Evolutionary conservation across 1,140 invertebrate species (phyloP).

Genomic region (Panagrolaimus sp.): DNA sequence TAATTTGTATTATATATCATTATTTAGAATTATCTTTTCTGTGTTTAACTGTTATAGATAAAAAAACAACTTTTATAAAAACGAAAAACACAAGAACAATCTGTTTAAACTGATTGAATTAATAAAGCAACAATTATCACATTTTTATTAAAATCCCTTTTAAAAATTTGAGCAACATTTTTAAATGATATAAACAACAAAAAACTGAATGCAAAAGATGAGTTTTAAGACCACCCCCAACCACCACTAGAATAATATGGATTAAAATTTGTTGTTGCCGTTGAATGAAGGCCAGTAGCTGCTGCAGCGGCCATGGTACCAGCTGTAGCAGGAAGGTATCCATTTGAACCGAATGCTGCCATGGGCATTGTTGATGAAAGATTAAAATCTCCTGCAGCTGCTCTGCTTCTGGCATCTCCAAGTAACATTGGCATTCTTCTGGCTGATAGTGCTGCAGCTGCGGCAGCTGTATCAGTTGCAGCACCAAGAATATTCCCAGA

Average conservation of each 20-base stretch:
- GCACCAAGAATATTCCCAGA: neutral
- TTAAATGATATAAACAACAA: too few relatives aligned
- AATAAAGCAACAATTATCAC: too few relatives aligned
- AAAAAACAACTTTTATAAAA: too few relatives aligned
- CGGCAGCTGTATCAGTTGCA: neutral
- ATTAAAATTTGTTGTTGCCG: neutral
- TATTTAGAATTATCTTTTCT: too few relatives aligned
- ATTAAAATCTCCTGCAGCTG: neutral
- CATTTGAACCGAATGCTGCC: constrained; percentile 8
- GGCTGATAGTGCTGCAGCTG: neutral
- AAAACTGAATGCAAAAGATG: too few relatives aligned
- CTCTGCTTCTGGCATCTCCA: neutral
- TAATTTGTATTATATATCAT: too few relatives aligned
- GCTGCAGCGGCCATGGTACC: neutral
- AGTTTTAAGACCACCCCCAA: neutral
- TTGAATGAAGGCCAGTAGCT: neutral
- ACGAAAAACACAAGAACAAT: too few relatives aligned
- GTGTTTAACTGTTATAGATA: too few relatives aligned
- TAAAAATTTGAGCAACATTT: too few relatives aligned
- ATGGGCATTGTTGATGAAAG: neutral
- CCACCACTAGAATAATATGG: neutral
- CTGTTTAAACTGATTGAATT: too few relatives aligned
- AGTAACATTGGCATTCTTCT: constrained; percentile 3
- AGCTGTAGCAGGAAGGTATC: constrained; percentile 6
- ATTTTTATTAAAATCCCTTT: too few relatives aligned